Conservation (phyloP, 2,888 invertebrate genomes). For the Xestia c-nigrum region DNA sequence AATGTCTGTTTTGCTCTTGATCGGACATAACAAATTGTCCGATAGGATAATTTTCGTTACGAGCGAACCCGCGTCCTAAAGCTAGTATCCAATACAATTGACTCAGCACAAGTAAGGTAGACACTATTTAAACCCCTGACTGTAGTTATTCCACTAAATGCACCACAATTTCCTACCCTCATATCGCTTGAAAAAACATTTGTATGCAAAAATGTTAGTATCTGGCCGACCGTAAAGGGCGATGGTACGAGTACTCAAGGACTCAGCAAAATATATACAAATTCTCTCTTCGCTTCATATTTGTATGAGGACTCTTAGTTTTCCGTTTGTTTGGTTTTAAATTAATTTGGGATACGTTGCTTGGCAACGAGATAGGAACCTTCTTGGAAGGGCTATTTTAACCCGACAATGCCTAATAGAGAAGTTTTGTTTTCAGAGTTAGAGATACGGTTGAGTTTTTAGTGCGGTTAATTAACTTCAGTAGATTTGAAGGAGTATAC, state of each 20-base stretch:
- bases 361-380: neutral
- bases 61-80: neutral
- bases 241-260: neutral
- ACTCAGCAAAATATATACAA: constrained; percentile 46
- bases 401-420: no score
- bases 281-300: constrained; percentile 34
- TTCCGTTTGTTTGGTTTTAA: constrained; percentile 29
- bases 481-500: no score
- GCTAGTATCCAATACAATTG: constrained; percentile 14
- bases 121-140: constrained; percentile 54
- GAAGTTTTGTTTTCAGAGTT: no score
- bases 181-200: constrained; percentile 53
- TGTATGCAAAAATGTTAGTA: constrained; percentile 53
- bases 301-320: constrained; percentile 27
- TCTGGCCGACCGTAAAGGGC: constrained; percentile 38
- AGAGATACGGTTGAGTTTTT: no score
- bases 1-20: no score
- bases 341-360: constrained; percentile 31
- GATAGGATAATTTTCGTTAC: neutral
- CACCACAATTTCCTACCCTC: constrained; percentile 43
- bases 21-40: neutral
- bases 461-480: no score
- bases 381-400: neutral
- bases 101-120: constrained; percentile 39
- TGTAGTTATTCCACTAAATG: constrained; percentile 38